phyloP scores from a whole-genome alignment of 1,140 invertebrate species.

The Vanessa tameamea region DNA sequence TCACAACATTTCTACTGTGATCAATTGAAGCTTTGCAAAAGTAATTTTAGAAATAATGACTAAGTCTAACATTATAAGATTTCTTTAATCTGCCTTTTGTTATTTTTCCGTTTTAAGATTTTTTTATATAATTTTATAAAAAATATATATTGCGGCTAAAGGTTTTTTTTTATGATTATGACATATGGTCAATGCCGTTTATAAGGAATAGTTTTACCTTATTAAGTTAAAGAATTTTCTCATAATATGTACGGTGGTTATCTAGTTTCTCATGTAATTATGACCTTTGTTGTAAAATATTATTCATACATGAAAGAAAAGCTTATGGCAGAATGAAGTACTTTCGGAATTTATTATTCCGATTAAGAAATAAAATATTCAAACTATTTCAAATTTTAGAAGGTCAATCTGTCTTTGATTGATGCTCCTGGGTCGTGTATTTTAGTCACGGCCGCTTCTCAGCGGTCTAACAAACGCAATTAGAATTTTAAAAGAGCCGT shows the following conservation, averaged over 20 bases:
- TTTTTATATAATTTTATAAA: no score
- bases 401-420: slow-evolving; percentile 42
- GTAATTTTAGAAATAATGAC: no score
- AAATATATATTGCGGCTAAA: background rate
- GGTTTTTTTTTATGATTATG: background rate
- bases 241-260: background rate
- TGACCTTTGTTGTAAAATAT: slow-evolving; percentile 4
- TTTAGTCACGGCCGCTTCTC: slow-evolving; percentile 42
- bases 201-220: slow-evolving; percentile 2
- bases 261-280: background rate
- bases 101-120: no score
- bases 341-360: slow-evolving; percentile 15
- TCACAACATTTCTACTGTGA: no score
- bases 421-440: slow-evolving; percentile 40
- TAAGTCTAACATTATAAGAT: no score
- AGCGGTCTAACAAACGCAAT: slow-evolving; percentile 39
- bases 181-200: background rate
- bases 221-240: slow-evolving; percentile 8
- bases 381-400: slow-evolving; percentile 29
- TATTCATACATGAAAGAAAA: background rate
- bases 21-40: no score
- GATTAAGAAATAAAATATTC: slow-evolving; percentile 9
- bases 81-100: no score
- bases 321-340: background rate
- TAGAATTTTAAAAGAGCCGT: slow-evolving; percentile 30